A percentile compares a stretch with the other conserved stretches of the same genome.
phyloP scores from a whole-genome alignment of 2,113 vertebrate species.

The Synodontis membranacea region DNA sequence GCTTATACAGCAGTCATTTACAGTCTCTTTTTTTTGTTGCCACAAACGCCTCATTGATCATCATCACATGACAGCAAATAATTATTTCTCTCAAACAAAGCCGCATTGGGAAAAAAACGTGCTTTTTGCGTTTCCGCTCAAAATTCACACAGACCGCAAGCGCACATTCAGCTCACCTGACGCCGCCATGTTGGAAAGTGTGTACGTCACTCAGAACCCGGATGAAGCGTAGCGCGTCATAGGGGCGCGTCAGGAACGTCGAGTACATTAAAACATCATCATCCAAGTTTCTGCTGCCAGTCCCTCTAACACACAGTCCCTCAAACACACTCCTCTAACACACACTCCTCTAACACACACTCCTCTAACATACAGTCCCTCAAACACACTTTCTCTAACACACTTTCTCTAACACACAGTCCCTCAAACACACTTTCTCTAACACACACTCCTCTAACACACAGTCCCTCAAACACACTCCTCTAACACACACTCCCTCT shows the following conservation, averaged over 20 bases:
- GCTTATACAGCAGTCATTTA: background rate
- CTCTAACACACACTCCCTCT: too few species aligned
- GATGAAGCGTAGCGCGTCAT: slow-evolving; percentile 44
- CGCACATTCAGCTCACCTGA: slow-evolving; percentile 55
- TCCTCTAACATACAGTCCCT: too few species aligned
- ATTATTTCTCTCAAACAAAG: background rate
- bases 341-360: too few species aligned
- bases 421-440: too few species aligned
- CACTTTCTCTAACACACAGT: too few species aligned
- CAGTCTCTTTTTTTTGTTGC: background rate
- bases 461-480: too few species aligned
- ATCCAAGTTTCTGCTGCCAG: too few species aligned
- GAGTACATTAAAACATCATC: too few species aligned
- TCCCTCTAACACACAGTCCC: too few species aligned
- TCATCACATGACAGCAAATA: background rate
- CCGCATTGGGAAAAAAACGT: background rate
- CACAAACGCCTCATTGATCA: background rate
- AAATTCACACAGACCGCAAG: slow-evolving; percentile 38
- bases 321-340: too few species aligned
- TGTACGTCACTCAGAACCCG: slow-evolving; percentile 38
- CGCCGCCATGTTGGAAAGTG: slow-evolving; percentile 57
- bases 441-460: too few species aligned
- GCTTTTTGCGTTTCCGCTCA: background rate
- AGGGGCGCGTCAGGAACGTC: background rate
- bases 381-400: too few species aligned